Base-by-base conservation (phyloP, 2,113 vertebrate genomes). In the Polypterus senegalus region DNA sequence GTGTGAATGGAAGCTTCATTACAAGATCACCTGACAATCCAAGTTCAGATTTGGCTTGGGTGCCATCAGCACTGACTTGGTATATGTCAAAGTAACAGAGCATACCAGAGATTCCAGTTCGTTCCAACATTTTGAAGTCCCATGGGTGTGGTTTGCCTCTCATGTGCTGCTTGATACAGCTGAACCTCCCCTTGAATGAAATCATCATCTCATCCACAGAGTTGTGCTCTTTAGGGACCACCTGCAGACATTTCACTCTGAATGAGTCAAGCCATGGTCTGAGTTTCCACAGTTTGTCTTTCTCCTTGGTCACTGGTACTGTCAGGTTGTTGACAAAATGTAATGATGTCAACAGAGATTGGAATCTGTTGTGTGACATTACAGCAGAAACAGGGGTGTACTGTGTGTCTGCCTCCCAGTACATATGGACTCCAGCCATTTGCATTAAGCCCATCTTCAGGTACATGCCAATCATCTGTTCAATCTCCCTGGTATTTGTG, bases 241-340 rank as follows among this genome's bases (percentile, higher is more conserved):
- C 61, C 63, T 52, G 60, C 63, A 70, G 57, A 52, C 65, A 67
- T 43, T 57, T 56, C 54, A 59, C 62, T 52, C 55, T 59, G 51
- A 65, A 66, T 61, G 64, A 62, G 52, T 62, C 53, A 52, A 69
- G 60, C 62, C 53, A 56, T 46, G 63, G 69, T 63, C 63, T 63
- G 46, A 68, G 52, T 63, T 71, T 68, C 64, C 61, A 69, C 6
- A 66, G 48, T 63, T 64, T 66, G 49, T 70, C 66, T 48, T 63
- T 66, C 56, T 63, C 64, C 44, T 47, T 44, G 1, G 3, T 57
- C 49, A 64, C 56, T 48, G 59, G 45, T 58, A 60, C 51, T 48
- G 61, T 59, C 48, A 68, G 5, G 54, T 68, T 71, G 61, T 71
- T 71, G 4, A 63, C 59, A 55, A 66, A 71, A 59, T 69, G 66